Evolutionary conservation across 2,797 vertebrate genomes (phyloP).

Genomic region (Hirundo rustica): DNA sequence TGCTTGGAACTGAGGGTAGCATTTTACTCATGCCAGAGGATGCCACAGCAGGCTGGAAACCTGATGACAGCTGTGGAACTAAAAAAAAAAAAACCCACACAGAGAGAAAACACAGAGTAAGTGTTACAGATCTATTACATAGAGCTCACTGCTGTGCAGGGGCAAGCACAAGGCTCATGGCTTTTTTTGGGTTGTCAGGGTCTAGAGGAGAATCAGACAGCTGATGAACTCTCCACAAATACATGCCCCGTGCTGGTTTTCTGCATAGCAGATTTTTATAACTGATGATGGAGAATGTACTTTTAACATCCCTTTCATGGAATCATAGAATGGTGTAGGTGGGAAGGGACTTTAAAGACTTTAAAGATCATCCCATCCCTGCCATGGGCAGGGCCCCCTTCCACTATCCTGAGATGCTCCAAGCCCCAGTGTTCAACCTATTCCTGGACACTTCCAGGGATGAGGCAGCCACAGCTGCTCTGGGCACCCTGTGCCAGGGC

Average conservation of each 20-base stretch:
- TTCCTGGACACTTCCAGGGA: background rate
- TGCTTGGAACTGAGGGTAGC: constrained; percentile 77
- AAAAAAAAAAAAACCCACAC: constrained; percentile 12
- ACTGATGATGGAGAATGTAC: background rate
- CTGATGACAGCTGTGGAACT: constrained; percentile 82
- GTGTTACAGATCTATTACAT: background rate
- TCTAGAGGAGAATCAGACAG: constrained; percentile 1
- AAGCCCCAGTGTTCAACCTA: background rate
- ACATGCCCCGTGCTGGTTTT: background rate
- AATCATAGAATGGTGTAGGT: background rate
- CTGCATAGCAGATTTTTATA: background rate
- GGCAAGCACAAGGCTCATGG: background rate
- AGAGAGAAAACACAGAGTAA: constrained; percentile 55
- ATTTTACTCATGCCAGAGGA: constrained; percentile 83
- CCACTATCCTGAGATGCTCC: background rate
- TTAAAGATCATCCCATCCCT: background rate
- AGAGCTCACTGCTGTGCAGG: background rate
- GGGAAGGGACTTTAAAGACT: background rate
- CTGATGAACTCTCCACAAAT: background rate
- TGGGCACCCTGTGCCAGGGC: background rate
- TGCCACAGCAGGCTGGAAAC: constrained; percentile 77
- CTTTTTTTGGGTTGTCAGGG: background rate
- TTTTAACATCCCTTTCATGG: background rate
- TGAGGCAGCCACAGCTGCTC: background rate
- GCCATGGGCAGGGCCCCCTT: background rate